Conservation (phyloP, 2,113 vertebrate species). For the Condylura cristata region DNA sequence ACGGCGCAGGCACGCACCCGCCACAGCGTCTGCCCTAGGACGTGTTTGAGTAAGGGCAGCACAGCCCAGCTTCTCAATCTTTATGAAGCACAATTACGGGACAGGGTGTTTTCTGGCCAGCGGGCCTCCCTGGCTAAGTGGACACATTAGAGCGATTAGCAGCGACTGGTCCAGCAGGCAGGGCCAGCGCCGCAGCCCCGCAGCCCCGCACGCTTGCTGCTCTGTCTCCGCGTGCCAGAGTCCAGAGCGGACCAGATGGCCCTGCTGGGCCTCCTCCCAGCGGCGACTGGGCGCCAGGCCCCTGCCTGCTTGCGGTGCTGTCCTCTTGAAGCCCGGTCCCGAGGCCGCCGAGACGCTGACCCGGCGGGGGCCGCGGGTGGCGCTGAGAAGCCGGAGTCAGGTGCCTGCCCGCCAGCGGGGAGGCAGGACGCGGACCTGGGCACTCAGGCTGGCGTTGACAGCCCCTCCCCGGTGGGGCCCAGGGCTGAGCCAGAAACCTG, state of each 20-base stretch:
- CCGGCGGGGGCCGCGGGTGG: no score
- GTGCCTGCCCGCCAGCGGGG: accelerated
- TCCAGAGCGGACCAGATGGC: neutral
- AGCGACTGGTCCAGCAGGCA: accelerated
- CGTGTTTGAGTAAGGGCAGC: neutral
- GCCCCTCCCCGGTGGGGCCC: no score
- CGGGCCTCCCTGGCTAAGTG: neutral
- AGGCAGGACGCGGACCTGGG: no score
- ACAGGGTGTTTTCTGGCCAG: neutral
- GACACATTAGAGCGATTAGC: neutral
- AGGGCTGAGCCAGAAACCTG: no score
- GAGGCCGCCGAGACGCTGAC: no score
- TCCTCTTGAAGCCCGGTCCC: neutral
- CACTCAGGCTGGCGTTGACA: no score
- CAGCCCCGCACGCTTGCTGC: neutral
- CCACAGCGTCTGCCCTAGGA: neutral
- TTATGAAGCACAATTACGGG: neutral
- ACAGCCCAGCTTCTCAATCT: neutral
- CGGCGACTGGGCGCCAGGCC: neutral
- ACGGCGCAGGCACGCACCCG: neutral
- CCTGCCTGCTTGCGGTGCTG: neutral
- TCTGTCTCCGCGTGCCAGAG: neutral
- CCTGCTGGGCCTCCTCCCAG: neutral
- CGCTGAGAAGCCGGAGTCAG: no score
- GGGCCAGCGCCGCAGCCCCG: neutral